A percentile compares a stretch with the other conserved stretches of the same genome.
Evolutionary conservation across 2,888 invertebrate genomes (phyloP).

Genomic region (Idaea dimidiata): DNA sequence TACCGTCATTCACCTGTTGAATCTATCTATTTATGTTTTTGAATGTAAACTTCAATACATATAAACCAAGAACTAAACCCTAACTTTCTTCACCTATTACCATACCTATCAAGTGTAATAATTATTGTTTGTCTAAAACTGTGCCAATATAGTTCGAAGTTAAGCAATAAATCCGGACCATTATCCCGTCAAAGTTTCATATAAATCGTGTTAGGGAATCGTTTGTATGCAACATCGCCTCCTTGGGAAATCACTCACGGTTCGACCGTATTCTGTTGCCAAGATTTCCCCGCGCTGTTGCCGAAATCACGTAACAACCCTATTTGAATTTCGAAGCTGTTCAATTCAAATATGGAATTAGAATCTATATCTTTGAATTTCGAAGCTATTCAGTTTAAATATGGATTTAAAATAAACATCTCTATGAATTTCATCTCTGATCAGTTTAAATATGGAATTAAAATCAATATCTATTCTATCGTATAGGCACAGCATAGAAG

Average conservation of each 20-base stretch:
- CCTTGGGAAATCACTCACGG: conserved; percentile 78
- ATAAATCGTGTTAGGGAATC: conserved; percentile 77
- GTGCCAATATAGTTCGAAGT: not conserved
- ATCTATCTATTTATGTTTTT: not conserved
- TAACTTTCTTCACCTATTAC: not conserved
- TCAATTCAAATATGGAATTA: not conserved
- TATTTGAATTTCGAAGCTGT: conserved; percentile 2
- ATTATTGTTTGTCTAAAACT: conserved; percentile 1
- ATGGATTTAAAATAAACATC: no score
- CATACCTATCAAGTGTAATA: not conserved
- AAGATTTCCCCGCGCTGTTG: conserved; percentile 40
- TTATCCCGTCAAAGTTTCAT: conserved; percentile 10
- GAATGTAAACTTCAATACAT: not conserved
- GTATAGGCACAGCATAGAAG: no score
- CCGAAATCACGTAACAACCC: conserved; percentile 31
- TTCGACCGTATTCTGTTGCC: conserved; percentile 62
- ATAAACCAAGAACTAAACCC: not conserved
- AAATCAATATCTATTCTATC: no score
- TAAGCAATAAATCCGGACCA: not conserved
- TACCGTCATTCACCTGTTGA: not conserved
- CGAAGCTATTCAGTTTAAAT: not conserved
- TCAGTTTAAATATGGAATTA: not conserved
- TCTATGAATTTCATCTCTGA: conserved; percentile 2
- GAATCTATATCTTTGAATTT: not conserved
- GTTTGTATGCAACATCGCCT: conserved; percentile 80